These are phyloP conservation scores for Xenops minutus DNA, from an alignment of 2,797 vertebrate species.

Conservation along the genomic window DNA sequence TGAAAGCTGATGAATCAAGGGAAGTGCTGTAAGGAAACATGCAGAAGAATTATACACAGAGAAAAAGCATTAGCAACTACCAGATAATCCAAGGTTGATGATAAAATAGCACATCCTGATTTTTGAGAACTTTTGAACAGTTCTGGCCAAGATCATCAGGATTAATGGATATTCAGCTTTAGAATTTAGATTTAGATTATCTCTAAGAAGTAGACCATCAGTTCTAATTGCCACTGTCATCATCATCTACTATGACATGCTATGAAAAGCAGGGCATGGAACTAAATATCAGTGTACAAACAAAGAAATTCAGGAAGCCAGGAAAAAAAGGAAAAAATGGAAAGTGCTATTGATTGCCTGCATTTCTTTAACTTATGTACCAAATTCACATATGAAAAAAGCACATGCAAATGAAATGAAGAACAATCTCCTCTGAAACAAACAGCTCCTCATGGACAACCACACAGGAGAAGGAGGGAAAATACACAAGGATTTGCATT, in stretches of 20 bases:
- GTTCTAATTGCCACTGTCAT: background rate
- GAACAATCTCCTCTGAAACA: background rate
- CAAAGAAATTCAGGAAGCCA: background rate
- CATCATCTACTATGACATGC: background rate
- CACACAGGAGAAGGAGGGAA: background rate
- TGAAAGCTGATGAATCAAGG: background rate
- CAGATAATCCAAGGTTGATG: background rate
- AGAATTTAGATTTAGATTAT: background rate
- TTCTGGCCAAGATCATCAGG: background rate
- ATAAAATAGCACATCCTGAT: background rate
- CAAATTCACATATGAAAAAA: background rate
- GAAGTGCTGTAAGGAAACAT: background rate
- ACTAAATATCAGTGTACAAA: constrained; percentile 2
- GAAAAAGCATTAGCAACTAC: background rate
- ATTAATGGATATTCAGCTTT: background rate
- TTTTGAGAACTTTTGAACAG: background rate
- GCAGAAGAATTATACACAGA: background rate
- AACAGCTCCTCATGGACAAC: background rate
- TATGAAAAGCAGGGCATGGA: constrained; percentile 8
- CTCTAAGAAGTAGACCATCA: background rate
- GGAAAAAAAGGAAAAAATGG: background rate
- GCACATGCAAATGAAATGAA: background rate
- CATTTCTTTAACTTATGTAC: background rate
- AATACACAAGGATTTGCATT: background rate
- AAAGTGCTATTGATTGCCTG: background rate